phyloP scores from a whole-genome alignment of 2,797 vertebrate genomes.

The Pantherophis vulpinus region DNA sequence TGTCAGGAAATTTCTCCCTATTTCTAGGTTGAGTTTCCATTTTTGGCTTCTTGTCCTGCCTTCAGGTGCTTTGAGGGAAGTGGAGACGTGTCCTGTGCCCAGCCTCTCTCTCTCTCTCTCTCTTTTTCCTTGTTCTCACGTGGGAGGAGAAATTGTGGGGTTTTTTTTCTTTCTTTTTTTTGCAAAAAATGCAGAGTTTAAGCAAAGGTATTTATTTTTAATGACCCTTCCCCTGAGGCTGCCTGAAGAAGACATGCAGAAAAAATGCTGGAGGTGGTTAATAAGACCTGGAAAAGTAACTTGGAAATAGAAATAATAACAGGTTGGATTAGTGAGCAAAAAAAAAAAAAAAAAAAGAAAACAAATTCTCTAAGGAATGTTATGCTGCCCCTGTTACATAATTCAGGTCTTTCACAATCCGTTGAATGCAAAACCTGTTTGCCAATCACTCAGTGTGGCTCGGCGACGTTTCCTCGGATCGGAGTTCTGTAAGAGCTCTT shows the following conservation, averaged over 20 bases:
- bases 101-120: neutral
- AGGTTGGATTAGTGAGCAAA: neutral
- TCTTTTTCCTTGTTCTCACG: neutral
- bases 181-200: neutral
- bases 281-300: neutral
- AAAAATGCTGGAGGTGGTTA: neutral
- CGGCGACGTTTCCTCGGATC: neutral
- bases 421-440: neutral
- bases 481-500: neutral
- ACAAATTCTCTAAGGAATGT: neutral
- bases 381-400: neutral
- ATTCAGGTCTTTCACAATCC: neutral
- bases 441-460: neutral
- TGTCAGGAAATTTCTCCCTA: too few relatives aligned
- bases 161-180: too few relatives aligned
- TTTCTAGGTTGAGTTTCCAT: neutral
- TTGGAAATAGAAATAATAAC: neutral
- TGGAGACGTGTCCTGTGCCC: too few relatives aligned
- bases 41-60: too few relatives aligned
- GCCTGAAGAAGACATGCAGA: neutral
- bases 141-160: neutral
- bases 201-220: neutral
- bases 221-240: neutral
- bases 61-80: neutral
- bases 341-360: too few relatives aligned